Conservation (phyloP, 2,113 vertebrate genomes). For the Acinonyx jubatus region DNA sequence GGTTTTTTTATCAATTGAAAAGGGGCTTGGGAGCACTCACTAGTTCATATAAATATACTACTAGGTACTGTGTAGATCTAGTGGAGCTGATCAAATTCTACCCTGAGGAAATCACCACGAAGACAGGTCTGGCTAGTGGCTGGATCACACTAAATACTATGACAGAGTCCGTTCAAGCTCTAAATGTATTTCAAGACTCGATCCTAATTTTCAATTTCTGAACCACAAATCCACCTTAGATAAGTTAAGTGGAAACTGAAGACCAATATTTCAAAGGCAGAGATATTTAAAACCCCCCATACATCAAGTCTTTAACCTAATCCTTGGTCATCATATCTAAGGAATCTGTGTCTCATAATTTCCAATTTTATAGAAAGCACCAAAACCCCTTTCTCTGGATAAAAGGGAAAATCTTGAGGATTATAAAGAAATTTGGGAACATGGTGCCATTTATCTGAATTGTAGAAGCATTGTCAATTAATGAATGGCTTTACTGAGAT, state of each 20-base stretch:
- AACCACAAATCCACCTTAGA: neutral
- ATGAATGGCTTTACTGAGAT: neutral
- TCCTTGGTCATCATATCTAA: neutral
- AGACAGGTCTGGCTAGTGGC: neutral
- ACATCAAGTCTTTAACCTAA: neutral
- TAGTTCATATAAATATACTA: neutral
- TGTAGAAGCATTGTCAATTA: neutral
- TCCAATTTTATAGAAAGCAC: neutral
- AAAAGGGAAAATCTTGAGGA: neutral
- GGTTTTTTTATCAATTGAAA: neutral
- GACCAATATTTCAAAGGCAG: neutral
- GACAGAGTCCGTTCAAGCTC: neutral
- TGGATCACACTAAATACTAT: neutral
- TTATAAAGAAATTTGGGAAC: neutral
- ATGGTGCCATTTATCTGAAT: neutral
- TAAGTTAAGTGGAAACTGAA: neutral
- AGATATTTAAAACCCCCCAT: neutral
- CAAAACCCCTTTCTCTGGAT: neutral
- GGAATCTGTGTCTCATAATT: neutral
- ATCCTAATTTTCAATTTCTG: neutral
- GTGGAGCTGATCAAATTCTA: neutral
- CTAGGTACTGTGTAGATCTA: neutral
- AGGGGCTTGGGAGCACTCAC: neutral
- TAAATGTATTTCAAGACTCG: neutral
- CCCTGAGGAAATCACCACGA: neutral